Percentiles rank a stretch among this genome's conserved stretches.
Conservation (phyloP, 1,140 invertebrate species). For the Dreissena rostriformis region DNA sequence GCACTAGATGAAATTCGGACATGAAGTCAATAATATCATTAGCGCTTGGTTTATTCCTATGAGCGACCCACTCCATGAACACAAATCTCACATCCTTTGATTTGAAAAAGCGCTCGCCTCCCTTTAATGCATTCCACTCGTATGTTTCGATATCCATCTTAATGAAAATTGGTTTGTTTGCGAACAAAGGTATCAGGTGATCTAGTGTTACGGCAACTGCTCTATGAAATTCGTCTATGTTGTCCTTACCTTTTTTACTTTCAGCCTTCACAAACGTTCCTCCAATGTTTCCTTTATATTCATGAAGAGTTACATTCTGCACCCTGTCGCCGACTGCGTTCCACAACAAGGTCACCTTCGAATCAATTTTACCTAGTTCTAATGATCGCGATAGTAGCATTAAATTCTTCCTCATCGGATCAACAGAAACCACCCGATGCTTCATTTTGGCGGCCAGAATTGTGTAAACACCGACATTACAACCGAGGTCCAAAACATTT, state of each 20-base stretch:
- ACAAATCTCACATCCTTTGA: slow-evolving; percentile 62
- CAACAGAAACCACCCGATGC: slow-evolving; percentile 68
- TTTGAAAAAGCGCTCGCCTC: slow-evolving; percentile 61
- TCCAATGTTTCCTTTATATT: slow-evolving; percentile 66
- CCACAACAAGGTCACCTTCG: slow-evolving; percentile 63
- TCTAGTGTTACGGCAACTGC: slow-evolving; percentile 55
- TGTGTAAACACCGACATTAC: slow-evolving; percentile 73
- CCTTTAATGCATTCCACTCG: slow-evolving; percentile 63
- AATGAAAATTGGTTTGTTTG: slow-evolving; percentile 45
- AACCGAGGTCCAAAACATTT: slow-evolving; percentile 69
- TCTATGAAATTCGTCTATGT: not conserved
- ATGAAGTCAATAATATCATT: slow-evolving; percentile 47
- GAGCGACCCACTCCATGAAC: slow-evolving; percentile 72
- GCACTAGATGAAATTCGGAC: slow-evolving; percentile 15
- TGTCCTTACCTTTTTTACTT: not conserved
- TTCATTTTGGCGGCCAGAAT: slow-evolving; percentile 65
- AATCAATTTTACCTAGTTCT: slow-evolving; percentile 51
- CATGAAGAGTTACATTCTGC: slow-evolving; percentile 56
- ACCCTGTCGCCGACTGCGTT: slow-evolving; percentile 65
- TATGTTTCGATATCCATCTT: slow-evolving; percentile 68
- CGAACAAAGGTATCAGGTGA: slow-evolving; percentile 55
- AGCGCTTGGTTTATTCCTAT: slow-evolving; percentile 22
- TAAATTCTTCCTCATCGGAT: slow-evolving; percentile 62
- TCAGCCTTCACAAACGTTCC: slow-evolving; percentile 54
- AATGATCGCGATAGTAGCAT: slow-evolving; percentile 59